Evolutionary conservation across 2,113 vertebrate genomes (phyloP).

Genomic region (Gorsachius goisagi): DNA sequence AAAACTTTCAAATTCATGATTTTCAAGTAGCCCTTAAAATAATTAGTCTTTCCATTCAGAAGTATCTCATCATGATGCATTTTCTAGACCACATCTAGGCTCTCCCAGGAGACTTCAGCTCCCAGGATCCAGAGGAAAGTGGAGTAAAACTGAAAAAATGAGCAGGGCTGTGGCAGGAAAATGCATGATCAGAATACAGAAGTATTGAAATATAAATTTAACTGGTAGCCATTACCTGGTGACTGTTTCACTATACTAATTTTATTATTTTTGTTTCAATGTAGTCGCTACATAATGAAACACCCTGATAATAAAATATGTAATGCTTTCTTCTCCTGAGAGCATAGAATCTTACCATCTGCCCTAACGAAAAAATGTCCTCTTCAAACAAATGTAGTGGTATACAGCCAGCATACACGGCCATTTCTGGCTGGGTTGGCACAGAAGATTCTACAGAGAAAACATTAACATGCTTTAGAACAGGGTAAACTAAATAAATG

Average conservation of each 20-base stretch:
- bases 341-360: constrained; percentile 79
- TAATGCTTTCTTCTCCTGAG: neutral
- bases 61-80: neutral
- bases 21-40: neutral
- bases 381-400: constrained; percentile 77
- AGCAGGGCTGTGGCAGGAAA: neutral
- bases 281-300: neutral
- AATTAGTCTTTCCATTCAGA: neutral
- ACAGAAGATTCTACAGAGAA: constrained; percentile 55
- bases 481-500: neutral
- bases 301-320: neutral
- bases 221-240: neutral
- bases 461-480: neutral
- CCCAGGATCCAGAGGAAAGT: neutral
- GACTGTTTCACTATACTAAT: neutral
- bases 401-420: constrained; percentile 79
- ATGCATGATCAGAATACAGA: neutral
- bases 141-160: neutral
- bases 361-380: constrained; percentile 73
- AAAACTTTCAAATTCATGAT: neutral
- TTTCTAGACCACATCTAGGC: neutral
- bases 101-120: neutral
- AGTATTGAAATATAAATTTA: neutral
- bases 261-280: neutral
- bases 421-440: constrained; percentile 64